Conservation (phyloP, 2,113 vertebrate species). For the Mixornis gularis region DNA sequence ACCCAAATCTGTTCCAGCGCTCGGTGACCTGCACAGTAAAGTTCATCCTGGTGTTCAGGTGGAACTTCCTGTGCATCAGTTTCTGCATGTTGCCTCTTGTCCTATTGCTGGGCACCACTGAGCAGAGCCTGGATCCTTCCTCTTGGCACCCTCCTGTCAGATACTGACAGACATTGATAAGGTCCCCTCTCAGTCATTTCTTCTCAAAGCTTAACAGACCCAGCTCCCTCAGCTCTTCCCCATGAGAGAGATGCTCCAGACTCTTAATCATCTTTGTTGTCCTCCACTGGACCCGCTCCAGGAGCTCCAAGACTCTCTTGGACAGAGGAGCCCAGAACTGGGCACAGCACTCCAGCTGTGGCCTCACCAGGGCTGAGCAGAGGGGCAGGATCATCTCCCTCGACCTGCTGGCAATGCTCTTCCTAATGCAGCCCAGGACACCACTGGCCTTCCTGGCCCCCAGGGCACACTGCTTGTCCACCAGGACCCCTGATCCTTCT, state of each 20-base stretch:
- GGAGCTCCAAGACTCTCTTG: not conserved
- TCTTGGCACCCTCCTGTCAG: not conserved
- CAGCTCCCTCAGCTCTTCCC: not conserved
- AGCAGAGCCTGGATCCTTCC: not conserved
- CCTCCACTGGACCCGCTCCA: rapidly evolving
- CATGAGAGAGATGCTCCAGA: rapidly evolving
- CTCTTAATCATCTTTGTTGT: not conserved
- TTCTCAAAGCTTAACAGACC: not conserved
- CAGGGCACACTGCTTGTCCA: not conserved
- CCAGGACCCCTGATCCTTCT: rapidly evolving
- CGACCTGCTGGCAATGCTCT: not conserved
- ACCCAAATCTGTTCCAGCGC: not conserved
- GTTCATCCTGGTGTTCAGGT: not conserved
- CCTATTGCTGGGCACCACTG: not conserved
- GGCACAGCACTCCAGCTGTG: not conserved
- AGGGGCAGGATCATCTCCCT: not conserved
- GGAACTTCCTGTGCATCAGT: not conserved
- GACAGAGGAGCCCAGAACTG: not conserved
- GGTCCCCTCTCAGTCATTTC: rapidly evolving
- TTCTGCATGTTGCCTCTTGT: not conserved
- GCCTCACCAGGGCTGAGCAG: not conserved
- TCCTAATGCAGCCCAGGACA: not conserved
- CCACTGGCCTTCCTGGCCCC: rapidly evolving
- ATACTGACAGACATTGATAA: not conserved
- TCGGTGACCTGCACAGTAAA: rapidly evolving